Evolutionary conservation across 2,797 vertebrate genomes (phyloP).

Genomic region (Phalanger gymnotis): DNA sequence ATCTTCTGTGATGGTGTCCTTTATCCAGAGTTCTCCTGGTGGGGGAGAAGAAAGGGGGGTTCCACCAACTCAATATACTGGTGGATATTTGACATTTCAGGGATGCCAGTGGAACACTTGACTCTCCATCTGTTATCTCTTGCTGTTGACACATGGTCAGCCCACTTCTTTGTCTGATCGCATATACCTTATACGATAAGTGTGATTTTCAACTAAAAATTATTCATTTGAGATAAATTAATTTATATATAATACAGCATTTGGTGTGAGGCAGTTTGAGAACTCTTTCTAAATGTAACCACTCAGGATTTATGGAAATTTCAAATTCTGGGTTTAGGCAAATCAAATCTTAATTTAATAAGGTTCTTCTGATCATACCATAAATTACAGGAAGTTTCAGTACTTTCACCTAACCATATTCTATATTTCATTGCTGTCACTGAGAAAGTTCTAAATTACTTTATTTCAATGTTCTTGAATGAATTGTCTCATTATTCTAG

Average conservation of each 20-base stretch:
- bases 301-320: background rate
- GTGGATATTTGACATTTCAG: background rate
- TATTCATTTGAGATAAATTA: background rate
- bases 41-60: background rate
- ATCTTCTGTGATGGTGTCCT: background rate
- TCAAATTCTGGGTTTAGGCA: background rate
- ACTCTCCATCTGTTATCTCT: background rate
- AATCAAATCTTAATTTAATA: rapidly evolving
- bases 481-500: background rate
- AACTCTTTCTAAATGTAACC: background rate
- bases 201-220: background rate
- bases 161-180: background rate
- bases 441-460: background rate
- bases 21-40: background rate
- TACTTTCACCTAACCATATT: background rate
- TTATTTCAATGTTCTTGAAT: background rate
- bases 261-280: background rate
- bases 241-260: background rate
- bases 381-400: background rate
- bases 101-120: background rate
- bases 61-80: background rate
- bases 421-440: background rate
- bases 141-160: background rate
- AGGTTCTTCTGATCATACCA: background rate
- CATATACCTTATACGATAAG: background rate